Evolutionary conservation across 2,888 invertebrate species (phyloP).

Genomic region (Apeira syringaria): DNA sequence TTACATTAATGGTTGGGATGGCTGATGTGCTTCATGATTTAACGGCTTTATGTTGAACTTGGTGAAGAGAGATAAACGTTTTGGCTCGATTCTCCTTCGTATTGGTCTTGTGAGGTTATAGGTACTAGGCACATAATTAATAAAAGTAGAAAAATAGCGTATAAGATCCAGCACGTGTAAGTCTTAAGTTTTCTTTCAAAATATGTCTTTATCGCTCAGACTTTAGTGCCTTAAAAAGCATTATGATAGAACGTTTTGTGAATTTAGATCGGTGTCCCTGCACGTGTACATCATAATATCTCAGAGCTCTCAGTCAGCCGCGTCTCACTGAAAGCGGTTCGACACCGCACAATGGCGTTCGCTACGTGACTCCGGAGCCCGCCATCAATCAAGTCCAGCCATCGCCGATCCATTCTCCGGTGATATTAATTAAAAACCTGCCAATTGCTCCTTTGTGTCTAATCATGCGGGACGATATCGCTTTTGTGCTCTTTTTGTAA

Average conservation of each 20-base stretch:
- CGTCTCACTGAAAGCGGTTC: background rate
- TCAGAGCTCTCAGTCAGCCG: background rate
- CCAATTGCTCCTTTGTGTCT: constrained; percentile 29
- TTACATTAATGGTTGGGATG: background rate
- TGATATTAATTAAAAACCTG: constrained; percentile 36
- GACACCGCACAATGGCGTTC: constrained; percentile 4
- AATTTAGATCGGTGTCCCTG: no score
- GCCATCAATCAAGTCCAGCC: constrained; percentile 16
- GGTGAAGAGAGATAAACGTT: no score
- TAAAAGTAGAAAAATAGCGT: no score
- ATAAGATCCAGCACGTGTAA: no score
- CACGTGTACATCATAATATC: no score
- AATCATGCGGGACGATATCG: constrained; percentile 26
- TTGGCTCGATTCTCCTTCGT: no score
- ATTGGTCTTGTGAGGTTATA: no score
- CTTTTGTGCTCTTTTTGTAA: constrained; percentile 11
- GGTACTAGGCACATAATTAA: no score
- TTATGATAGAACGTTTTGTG: no score
- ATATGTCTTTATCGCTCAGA: no score
- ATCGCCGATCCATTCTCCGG: constrained; percentile 29
- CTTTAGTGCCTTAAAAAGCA: no score
- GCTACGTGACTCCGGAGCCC: constrained; percentile 1
- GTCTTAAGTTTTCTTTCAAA: no score
- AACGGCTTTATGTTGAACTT: background rate
- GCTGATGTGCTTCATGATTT: background rate